Conservation (phyloP, 2,797 vertebrate genomes). For the Cetoscarus ocellatus region DNA sequence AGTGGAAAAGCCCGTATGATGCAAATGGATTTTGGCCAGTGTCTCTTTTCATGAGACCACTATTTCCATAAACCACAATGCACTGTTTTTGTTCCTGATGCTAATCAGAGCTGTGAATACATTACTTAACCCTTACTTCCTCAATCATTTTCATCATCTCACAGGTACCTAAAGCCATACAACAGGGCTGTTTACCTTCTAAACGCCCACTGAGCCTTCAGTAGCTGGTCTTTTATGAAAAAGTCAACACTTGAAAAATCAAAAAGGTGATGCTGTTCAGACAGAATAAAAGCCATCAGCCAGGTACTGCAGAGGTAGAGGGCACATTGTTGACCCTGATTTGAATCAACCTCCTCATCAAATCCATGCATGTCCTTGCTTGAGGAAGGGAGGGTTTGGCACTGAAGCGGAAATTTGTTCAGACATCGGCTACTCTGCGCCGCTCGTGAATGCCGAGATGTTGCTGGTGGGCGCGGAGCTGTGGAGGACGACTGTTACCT, state of each 20-base stretch:
- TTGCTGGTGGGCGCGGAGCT: conserved; percentile 73
- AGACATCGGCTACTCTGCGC: conserved; percentile 62
- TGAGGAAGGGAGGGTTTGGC: conserved; percentile 63
- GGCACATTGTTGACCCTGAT: conserved; percentile 72
- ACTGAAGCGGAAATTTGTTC: conserved; percentile 72
- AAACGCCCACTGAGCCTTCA: conserved; percentile 30
- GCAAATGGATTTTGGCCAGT: not conserved
- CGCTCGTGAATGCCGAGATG: conserved; percentile 65
- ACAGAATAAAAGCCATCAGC: conserved; percentile 57
- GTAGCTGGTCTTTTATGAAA: conserved; percentile 11
- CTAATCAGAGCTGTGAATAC: not conserved
- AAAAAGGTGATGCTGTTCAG: conserved; percentile 36
- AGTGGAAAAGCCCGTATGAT: too few relatives aligned
- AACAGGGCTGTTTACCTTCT: conserved; percentile 5
- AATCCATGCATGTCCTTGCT: conserved; percentile 75
- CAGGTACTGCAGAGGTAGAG: conserved; percentile 69
- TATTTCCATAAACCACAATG: not conserved
- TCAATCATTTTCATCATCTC: not conserved
- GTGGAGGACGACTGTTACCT: conserved; percentile 81
- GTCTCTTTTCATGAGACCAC: not conserved
- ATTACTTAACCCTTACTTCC: not conserved
- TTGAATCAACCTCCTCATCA: conserved; percentile 72
- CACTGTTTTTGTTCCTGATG: not conserved
- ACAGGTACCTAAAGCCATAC: not conserved
- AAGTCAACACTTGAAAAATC: conserved; percentile 30